Conservation (phyloP, 2,113 vertebrate genomes). For the Python bivittatus region DNA sequence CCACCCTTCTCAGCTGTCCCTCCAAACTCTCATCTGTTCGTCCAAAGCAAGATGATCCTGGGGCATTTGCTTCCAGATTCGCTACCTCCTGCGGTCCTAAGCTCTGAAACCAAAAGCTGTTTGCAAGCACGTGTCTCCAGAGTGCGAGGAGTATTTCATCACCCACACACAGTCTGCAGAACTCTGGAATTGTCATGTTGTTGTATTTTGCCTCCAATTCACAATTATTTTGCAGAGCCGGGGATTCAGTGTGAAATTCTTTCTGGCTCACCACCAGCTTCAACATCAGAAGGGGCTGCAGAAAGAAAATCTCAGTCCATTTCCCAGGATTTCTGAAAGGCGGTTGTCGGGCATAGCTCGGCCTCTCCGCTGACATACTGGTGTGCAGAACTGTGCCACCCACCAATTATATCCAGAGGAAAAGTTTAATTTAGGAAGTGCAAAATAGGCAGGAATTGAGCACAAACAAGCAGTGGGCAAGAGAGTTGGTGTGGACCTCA, state of each 20-base stretch:
- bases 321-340: not conserved
- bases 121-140: not conserved
- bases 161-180: not conserved
- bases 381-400: too few species aligned
- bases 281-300: not conserved
- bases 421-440: not conserved
- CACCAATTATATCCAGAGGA: not conserved
- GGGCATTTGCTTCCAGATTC: not conserved
- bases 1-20: too few species aligned
- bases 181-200: not conserved
- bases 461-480: not conserved
- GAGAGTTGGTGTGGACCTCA: not conserved
- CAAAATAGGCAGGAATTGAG: not conserved
- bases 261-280: not conserved
- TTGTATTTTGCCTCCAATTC: not conserved
- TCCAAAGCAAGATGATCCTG: not conserved
- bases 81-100: not conserved
- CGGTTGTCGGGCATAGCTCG: not conserved
- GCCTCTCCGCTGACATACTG: not conserved
- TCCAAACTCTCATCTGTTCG: not conserved
- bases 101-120: not conserved
- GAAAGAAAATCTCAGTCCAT: not conserved
- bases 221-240: not conserved
- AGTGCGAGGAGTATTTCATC: not conserved
- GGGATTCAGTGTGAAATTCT: not conserved